Base-by-base conservation (phyloP, 1,140 invertebrate species). In the Papilio xuthus region DNA sequence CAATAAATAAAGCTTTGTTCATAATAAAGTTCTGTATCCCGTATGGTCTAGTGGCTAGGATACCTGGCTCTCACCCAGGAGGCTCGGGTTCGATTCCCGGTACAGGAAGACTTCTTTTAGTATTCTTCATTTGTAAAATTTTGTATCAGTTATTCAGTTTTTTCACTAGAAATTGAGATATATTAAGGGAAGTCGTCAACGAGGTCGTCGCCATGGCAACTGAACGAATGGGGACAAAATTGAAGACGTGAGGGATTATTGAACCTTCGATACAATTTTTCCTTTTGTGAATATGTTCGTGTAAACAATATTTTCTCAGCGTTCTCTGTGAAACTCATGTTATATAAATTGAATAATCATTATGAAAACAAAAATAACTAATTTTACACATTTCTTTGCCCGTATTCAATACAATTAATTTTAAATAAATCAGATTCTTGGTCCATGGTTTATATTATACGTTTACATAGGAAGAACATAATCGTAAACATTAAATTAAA, bases 31-130 rank as follows among this genome's bases (percentile, higher is more conserved):
- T 18, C 3, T 28, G 26, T 32, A 76, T 76, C 74, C 74, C 74
- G 53, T 76, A 76, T 76, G 74, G 74, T 76, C 53, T 76, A 76
- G 74, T 76, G 74, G 74, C 74, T 76, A 76, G 74, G 74, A 76
- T 76, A 76, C 74, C 74, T 76, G 53, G 74, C 74, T 63, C 60
- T 76, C 74, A 76, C 53, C 74, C 74, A 76, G 74, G 74, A 76
- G 32, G 74, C 74, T 76, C 74, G 74, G 74, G 74, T 76, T 76
- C 53, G 74, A 76, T 76, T 76, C 74, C 74, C 74, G 74, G 74
- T 76, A 76, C 74, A 53, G 53, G 74, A 76, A 76, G 28, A 9
- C 50, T 9, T 4, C 18, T 53, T 53, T 53, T 53, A 12, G 9
- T 44, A 44, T 10, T 12, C 9, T 44, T 44, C 2, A 13, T 44